These are phyloP conservation scores for Calliphora vomitoria DNA, from an alignment of 2,888 invertebrate genomes.

Conservation along the genomic window DNA sequence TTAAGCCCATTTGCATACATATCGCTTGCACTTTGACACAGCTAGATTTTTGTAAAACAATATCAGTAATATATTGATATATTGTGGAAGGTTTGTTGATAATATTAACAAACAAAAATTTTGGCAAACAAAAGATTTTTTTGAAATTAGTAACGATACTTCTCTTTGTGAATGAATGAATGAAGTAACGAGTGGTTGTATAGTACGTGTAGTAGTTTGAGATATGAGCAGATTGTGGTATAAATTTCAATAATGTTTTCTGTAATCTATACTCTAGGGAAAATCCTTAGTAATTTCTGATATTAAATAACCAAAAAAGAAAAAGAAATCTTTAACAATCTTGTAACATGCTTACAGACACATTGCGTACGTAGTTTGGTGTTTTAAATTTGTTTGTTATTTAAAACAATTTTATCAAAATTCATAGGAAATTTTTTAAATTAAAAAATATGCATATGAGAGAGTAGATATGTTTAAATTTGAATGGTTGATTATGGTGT, in stretches of 20 bases:
- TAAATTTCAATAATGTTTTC: constrained; percentile 44
- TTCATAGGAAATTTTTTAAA: constrained; percentile 35
- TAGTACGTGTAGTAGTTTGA: constrained; percentile 17
- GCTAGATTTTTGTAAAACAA: constrained; percentile 41
- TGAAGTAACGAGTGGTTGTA: constrained; percentile 18
- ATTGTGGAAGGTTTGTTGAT: constrained; percentile 38
- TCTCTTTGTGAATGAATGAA: not conserved
- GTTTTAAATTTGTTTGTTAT: not conserved
- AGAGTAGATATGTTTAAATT: constrained; percentile 4
- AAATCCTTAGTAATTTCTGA: constrained; percentile 53
- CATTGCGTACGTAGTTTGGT: not conserved
- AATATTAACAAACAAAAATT: constrained; percentile 33
- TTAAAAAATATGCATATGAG: constrained; percentile 34
- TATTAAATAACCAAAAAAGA: constrained; percentile 63
- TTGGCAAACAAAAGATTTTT: constrained; percentile 50
- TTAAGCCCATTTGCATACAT: constrained; percentile 69
- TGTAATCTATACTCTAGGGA: constrained; percentile 75
- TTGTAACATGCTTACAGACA: constrained; percentile 27
- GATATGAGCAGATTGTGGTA: constrained; percentile 39
- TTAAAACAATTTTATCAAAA: constrained; percentile 53
- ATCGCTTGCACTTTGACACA: constrained; percentile 46
- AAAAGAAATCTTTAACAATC: constrained; percentile 42
- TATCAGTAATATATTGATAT: constrained; percentile 32
- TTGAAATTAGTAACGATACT: not conserved
- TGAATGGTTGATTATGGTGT: constrained; percentile 1